These are phyloP conservation scores for Menidia menidia DNA, from an alignment of 2,797 vertebrate species.

Conservation along the genomic window DNA sequence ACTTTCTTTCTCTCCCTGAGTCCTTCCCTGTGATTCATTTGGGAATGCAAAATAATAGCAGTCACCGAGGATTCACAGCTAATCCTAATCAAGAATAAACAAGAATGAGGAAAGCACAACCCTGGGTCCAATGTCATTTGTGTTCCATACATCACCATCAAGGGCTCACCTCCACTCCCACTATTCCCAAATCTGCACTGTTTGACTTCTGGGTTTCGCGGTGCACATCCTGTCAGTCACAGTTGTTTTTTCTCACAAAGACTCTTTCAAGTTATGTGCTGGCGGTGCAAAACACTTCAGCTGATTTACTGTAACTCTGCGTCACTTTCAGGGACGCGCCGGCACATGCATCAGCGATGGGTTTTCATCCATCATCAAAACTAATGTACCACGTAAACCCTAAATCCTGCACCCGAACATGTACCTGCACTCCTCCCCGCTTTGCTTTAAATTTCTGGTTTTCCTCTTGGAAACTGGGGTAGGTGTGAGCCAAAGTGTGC, in stretches of 20 bases:
- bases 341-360: conserved; percentile 11
- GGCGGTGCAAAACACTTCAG: conserved; percentile 38
- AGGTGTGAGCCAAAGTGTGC: conserved; percentile 49
- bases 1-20: conserved; percentile 2
- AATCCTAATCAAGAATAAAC: conserved; percentile 59
- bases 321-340: conserved; percentile 51
- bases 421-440: not conserved
- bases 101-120: conserved; percentile 33
- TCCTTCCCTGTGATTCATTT: conserved; percentile 16
- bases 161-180: conserved; percentile 7
- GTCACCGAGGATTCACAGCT: conserved; percentile 47
- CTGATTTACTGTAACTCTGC: conserved; percentile 60
- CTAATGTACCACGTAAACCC: conserved; percentile 8
- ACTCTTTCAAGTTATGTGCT: conserved; percentile 55
- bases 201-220: conserved; percentile 32
- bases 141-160: conserved; percentile 39
- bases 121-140: conserved; percentile 38
- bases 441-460: conserved; percentile 6
- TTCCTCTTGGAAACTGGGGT: conserved; percentile 18
- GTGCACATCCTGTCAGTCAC: conserved; percentile 46
- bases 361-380: conserved; percentile 15
- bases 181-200: conserved; percentile 26
- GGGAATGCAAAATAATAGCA: conserved; percentile 34
- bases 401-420: not conserved
- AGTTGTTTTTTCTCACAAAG: conserved; percentile 36